Conservation (phyloP, 2,113 vertebrate genomes). For the Corythoichthys intestinalis region DNA sequence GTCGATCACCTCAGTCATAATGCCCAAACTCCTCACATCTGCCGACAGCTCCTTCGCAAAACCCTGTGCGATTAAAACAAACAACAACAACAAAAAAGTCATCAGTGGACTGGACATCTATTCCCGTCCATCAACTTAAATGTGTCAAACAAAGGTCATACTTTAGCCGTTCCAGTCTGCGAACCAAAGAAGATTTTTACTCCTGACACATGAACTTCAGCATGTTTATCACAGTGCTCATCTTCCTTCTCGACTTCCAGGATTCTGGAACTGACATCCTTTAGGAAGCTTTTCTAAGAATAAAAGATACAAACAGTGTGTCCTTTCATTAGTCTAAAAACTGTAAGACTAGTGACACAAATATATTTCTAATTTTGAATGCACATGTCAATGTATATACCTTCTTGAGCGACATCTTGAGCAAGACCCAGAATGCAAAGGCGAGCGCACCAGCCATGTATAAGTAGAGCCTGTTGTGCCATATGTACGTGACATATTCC, state of each 20-base stretch:
- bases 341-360: background rate
- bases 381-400: slow-evolving; percentile 47
- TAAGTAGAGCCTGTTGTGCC: slow-evolving; percentile 83
- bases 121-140: background rate
- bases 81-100: too few species aligned
- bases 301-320: background rate
- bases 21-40: slow-evolving; percentile 64
- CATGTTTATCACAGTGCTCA: slow-evolving; percentile 25
- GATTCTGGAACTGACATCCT: background rate
- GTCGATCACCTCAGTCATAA: slow-evolving; percentile 75
- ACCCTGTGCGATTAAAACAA: slow-evolving; percentile 60
- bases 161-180: slow-evolving; percentile 92
- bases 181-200: slow-evolving; percentile 90
- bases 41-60: slow-evolving; percentile 80
- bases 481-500: slow-evolving; percentile 67
- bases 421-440: slow-evolving; percentile 77
- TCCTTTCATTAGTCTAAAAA: background rate
- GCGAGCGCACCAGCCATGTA: slow-evolving; percentile 79
- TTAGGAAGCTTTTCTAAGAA: slow-evolving; percentile 36
- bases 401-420: slow-evolving; percentile 71
- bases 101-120: too few species aligned
- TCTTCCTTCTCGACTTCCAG: slow-evolving; percentile 32
- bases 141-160: slow-evolving; percentile 37
- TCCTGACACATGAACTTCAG: slow-evolving; percentile 67
- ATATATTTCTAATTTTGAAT: background rate